A percentile compares a stretch with the other conserved stretches of the same genome.
Evolutionary conservation across 2,888 invertebrate species (phyloP).

Genomic region (Buathra laborator): DNA sequence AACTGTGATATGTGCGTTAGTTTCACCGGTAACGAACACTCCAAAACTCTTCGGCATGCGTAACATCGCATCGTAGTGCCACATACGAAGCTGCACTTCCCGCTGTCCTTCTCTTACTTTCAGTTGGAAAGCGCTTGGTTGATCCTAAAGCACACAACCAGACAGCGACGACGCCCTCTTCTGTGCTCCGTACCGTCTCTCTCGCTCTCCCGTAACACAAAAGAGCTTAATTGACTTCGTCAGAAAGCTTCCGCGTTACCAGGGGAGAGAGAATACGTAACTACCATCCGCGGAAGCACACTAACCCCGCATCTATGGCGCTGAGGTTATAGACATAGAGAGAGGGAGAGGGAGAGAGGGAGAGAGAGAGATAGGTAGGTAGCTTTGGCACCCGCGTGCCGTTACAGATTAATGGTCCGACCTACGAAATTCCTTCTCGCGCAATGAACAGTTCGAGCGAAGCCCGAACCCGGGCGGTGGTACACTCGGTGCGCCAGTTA

Average conservation of each 20-base stretch:
- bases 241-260: slow-evolving; percentile 74
- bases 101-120: slow-evolving; percentile 48
- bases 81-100: slow-evolving; percentile 56
- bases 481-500: neutral
- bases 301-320: slow-evolving; percentile 39
- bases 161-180: slow-evolving; percentile 40
- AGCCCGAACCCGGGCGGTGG: neutral
- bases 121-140: neutral
- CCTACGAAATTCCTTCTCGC: slow-evolving; percentile 70
- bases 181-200: slow-evolving; percentile 24
- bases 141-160: neutral
- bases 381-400: slow-evolving; percentile 38
- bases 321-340: slow-evolving; percentile 3
- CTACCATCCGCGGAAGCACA: slow-evolving; percentile 57
- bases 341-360: neutral
- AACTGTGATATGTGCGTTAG: slow-evolving; percentile 12
- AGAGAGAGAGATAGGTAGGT: neutral
- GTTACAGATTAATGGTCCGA: slow-evolving; percentile 74
- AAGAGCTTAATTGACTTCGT: slow-evolving; percentile 82
- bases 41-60: slow-evolving; percentile 53
- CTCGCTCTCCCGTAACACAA: slow-evolving; percentile 70
- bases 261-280: slow-evolving; percentile 71
- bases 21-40: slow-evolving; percentile 74
- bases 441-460: neutral
- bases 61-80: slow-evolving; percentile 30